Conservation (phyloP, 2,797 vertebrate genomes). For the Gymnothorax javanicus region DNA sequence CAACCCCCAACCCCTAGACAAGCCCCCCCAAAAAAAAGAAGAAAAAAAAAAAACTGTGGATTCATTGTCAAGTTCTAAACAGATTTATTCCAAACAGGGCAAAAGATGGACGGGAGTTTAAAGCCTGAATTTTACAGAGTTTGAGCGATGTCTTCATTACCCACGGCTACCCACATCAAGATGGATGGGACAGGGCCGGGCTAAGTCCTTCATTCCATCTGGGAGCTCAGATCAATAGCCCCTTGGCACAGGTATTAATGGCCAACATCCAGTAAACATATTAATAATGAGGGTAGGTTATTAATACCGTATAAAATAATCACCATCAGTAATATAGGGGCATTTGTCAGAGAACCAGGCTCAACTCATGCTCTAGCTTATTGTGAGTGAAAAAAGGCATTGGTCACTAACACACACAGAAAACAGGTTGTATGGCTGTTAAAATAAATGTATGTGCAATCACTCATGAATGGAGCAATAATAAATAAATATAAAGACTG, state of each 20-base stretch:
- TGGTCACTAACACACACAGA: neutral
- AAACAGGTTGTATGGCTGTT: neutral
- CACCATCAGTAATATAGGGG: neutral
- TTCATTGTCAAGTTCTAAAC: neutral
- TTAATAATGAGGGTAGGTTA: neutral
- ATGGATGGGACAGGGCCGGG: neutral
- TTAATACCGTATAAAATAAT: constrained; percentile 6
- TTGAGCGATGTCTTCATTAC: constrained; percentile 14
- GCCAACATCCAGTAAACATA: neutral
- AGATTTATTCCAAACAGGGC: neutral
- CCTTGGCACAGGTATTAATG: neutral
- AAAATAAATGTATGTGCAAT: neutral
- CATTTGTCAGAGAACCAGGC: neutral
- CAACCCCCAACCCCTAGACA: neutral
- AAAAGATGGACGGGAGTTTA: neutral
- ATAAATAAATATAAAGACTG: too few species aligned
- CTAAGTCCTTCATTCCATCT: neutral
- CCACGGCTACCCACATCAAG: neutral
- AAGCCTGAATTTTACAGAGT: neutral
- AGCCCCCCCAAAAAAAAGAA: neutral
- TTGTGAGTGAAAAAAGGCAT: neutral
- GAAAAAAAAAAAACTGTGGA: neutral
- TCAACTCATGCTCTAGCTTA: neutral
- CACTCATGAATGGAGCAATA: neutral
- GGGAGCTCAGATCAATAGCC: constrained; percentile 5